Base-by-base conservation (phyloP, 2,888 invertebrate genomes). In the Microplitis deprimator region DNA sequence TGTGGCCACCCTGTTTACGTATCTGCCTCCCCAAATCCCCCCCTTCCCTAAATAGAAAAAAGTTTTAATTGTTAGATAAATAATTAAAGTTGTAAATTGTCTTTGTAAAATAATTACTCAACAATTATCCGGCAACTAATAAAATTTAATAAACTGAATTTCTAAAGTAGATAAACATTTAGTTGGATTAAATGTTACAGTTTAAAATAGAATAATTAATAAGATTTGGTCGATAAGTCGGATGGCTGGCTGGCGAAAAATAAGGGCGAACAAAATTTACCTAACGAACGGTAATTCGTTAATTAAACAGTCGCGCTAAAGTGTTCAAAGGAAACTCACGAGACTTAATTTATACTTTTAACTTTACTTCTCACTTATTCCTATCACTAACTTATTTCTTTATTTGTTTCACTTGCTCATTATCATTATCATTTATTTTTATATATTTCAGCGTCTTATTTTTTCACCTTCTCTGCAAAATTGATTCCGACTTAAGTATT, bases 341-440 rank as follows among this genome's bases (percentile, higher is more conserved):
- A 74, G 74, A 67, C 67, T 77, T 75, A 77, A 77, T 77, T 77
- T 77, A 74, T 77, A 77, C 71, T 74, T 77, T 74, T 70, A 77
- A 77, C 77, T 77, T 59, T 13, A 64, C 70, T 77, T 71, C 67
- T 73, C 65, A 70, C 70, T 69, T 65, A 39, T 39, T 73, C 64
- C 41, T 20, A 50, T 50, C 50, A 13, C 13, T 50, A 50, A 50
- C 50, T 50, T 50, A 50, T 7, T n/a, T 38, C 60, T 38, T 40
- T 70, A 39, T 38, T 17, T 39, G 59, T 20, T 61, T 5, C n/a
- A 64, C 50, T 60, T 73, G 50, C 73, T 69, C 69, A 60, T 74
- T 68, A 70, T 40, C 67, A 68, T 67, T 41, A 61, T 60, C 50
- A 13, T 50, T 50, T 13, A 50, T 50, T 13, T 50, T 13, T 50